phyloP scores from a whole-genome alignment of 2,888 invertebrate species.

The Drosophila anomelani region DNA sequence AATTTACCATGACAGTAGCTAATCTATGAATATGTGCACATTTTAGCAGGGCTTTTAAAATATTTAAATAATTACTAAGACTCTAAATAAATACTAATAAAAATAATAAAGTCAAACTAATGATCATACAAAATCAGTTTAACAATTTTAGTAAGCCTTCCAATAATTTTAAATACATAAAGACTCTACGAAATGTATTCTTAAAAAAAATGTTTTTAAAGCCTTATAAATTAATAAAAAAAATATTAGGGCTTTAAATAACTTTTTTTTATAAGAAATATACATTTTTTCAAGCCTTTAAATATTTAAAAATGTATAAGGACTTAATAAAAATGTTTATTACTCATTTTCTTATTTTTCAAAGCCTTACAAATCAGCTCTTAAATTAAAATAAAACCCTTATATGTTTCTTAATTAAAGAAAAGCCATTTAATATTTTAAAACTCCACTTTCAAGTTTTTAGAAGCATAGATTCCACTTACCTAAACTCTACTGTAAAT shows the following conservation, averaged over 20 bases:
- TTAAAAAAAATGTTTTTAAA: no score
- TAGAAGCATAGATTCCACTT: neutral
- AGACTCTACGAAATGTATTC: no score
- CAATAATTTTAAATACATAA: no score
- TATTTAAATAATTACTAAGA: neutral
- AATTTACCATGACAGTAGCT: neutral
- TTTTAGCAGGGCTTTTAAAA: neutral
- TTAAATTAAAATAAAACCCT: neutral
- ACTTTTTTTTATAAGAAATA: no score
- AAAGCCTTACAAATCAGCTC: neutral
- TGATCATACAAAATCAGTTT: neutral
- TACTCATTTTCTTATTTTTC: no score
- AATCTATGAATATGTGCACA: neutral
- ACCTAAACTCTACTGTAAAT: neutral
- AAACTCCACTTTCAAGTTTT: rapidly evolving
- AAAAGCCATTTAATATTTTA: neutral
- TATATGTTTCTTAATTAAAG: neutral
- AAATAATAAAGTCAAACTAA: neutral
- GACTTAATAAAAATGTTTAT: no score
- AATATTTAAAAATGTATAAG: no score
- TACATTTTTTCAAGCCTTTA: no score
- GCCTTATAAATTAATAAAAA: no score
- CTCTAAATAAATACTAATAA: neutral
- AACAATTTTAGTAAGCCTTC: no score
- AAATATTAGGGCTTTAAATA: no score